Evolutionary conservation across 1,140 invertebrate genomes (phyloP), one percentile per base, ranked within the genome.

Genomic region (Liolophura sinensis): DNA sequence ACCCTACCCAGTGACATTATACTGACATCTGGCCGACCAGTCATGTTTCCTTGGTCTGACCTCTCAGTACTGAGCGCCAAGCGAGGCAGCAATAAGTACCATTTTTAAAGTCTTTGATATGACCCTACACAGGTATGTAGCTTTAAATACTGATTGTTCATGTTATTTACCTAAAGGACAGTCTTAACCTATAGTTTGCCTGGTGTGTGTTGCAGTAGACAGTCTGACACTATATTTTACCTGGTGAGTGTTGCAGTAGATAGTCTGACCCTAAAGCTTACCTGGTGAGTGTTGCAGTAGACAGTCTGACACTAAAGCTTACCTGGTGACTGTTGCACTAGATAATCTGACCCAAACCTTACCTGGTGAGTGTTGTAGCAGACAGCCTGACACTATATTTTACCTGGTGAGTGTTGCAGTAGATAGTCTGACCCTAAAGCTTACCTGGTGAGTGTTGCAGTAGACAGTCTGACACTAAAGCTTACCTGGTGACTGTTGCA

Each of bases 321-420:
- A 81, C 79, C 76, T 84, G 82, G 72, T 84, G 83, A 22, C 82
- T 84, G 64, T 84, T 83, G 69, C 83, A 84, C 69, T 84, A 84
- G 0, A 84, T 77, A 24, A 76, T 80, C 68, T 84, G 83, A 18
- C 83, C 83, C n/a, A n/a, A n/a, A n/a, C n/a, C 25, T 52, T 67
- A 81, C 79, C 76, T 84, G 82, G 72, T 84, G 83, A 22, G 83
- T 84, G 64, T 84, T 83, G 69, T 84, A 84, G 70, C 83, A 84
- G 0, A 84, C 78, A 24, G 78, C 79, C 68, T 84, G 83, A 18
- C 83, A n/a, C n/a, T n/a, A n/a, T n/a, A n/a, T n/a, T 20, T 52
- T 67, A 81, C 79, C 76, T 84, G 82, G 72, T 84, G 83, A 22
- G 83, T 84, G 64, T 84, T 83, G 69, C 83, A 84, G 70, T 84